These are phyloP conservation scores for Rhynchomys soricoides DNA, from an alignment of 2,113 vertebrate species.

Conservation along the genomic window DNA sequence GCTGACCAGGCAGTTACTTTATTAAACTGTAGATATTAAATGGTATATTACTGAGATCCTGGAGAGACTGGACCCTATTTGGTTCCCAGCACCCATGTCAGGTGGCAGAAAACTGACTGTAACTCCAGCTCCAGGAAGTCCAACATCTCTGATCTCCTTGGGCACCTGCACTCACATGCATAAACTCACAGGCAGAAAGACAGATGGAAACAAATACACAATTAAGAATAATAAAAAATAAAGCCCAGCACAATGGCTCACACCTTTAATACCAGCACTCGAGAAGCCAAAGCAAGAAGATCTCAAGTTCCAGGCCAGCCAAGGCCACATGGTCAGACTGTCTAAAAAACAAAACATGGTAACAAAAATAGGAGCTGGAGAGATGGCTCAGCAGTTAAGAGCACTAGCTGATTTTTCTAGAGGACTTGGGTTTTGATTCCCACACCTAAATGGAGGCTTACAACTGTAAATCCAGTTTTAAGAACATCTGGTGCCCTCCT, in stretches of 20 bases:
- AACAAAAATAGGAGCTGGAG: neutral
- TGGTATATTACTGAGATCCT: neutral
- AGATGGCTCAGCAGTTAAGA: neutral
- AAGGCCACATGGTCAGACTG: neutral
- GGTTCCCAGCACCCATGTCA: neutral
- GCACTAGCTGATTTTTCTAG: neutral
- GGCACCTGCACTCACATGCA: neutral
- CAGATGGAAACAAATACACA: neutral
- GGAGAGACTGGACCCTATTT: neutral
- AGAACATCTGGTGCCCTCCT: neutral
- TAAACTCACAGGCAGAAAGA: neutral
- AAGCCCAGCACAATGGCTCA: neutral
- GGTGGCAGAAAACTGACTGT: neutral
- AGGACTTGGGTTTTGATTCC: neutral
- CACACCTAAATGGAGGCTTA: neutral
- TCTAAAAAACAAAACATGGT: neutral
- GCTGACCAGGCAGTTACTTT: neutral
- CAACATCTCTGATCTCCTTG: neutral
- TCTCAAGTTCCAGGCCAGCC: neutral
- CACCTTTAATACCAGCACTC: neutral
- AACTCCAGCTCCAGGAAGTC: neutral
- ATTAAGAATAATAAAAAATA: neutral
- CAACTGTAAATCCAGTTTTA: neutral
- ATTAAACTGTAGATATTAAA: neutral
- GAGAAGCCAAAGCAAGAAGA: neutral